A percentile compares a stretch with the other conserved stretches of the same genome.
Conservation (phyloP, 2,113 vertebrate species). For the Prinia subflava region DNA sequence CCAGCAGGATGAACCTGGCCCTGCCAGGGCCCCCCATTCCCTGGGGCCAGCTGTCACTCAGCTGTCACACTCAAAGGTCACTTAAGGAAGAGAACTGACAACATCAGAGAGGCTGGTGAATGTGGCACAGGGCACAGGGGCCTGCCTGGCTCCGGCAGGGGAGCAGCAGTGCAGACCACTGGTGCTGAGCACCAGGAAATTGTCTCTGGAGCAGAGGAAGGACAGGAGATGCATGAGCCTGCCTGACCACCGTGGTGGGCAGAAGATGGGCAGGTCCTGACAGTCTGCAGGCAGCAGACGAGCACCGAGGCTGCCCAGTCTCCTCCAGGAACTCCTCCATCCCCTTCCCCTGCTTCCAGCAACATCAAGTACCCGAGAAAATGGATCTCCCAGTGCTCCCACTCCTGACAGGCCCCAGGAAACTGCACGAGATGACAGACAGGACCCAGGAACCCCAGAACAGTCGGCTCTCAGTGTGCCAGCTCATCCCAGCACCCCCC, state of each 20-base stretch:
- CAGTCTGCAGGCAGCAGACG: neutral
- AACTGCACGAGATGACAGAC: neutral
- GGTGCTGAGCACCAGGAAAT: neutral
- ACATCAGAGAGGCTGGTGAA: neutral
- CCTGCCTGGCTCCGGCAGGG: neutral
- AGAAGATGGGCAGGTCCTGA: neutral
- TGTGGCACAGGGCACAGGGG: neutral
- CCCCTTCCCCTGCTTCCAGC: neutral
- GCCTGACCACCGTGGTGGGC: neutral
- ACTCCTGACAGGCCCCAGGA: neutral
- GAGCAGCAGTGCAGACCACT: neutral
- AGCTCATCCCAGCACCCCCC: neutral
- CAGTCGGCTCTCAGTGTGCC: fast-evolving
- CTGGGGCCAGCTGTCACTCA: neutral
- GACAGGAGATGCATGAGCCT: neutral
- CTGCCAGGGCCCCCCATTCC: neutral
- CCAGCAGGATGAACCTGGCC: neutral
- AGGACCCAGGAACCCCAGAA: neutral
- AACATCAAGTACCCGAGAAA: fast-evolving
- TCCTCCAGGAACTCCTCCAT: neutral
- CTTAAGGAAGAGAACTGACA: neutral
- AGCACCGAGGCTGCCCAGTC: neutral
- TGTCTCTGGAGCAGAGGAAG: neutral
- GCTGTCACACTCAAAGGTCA: neutral
- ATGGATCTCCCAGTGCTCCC: neutral